Evolutionary conservation across 2,113 vertebrate species (phyloP).

Genomic region (Anthoscopus minutus): DNA sequence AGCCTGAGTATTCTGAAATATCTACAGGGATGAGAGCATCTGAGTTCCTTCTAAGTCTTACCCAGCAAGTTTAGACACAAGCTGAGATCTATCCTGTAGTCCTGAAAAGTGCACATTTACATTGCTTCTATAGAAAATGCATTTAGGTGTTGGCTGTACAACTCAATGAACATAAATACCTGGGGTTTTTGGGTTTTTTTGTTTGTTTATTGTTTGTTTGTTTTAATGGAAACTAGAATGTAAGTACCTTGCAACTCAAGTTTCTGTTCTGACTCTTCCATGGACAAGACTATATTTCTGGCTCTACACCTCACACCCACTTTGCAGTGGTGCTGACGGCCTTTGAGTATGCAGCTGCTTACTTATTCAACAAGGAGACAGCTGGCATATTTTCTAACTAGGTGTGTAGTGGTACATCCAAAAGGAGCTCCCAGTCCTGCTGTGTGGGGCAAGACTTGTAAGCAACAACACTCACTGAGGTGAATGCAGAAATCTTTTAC

Average conservation of each 20-base stretch:
- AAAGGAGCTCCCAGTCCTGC: background rate
- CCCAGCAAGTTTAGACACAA: background rate
- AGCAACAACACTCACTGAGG: fast-evolving
- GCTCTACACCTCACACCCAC: background rate
- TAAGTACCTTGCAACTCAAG: background rate
- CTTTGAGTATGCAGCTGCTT: background rate
- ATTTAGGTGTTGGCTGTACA: background rate
- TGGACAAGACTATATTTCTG: background rate
- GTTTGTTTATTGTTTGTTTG: background rate
- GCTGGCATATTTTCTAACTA: background rate
- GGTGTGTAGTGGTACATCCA: too few relatives aligned
- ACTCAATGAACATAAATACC: background rate
- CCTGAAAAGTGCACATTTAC: background rate
- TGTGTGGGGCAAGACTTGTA: background rate
- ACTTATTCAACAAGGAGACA: background rate
- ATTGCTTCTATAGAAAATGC: background rate
- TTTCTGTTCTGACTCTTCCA: background rate
- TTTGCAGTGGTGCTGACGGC: background rate
- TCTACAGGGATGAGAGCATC: background rate
- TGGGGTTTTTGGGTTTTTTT: fast-evolving
- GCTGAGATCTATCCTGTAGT: background rate
- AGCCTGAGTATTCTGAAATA: slow-evolving; percentile 12
- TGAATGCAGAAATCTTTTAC: background rate
- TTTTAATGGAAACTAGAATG: background rate
- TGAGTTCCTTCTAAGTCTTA: background rate